phyloP scores from a whole-genome alignment of 2,888 invertebrate species.

The Cheiracanthium punctorium region DNA sequence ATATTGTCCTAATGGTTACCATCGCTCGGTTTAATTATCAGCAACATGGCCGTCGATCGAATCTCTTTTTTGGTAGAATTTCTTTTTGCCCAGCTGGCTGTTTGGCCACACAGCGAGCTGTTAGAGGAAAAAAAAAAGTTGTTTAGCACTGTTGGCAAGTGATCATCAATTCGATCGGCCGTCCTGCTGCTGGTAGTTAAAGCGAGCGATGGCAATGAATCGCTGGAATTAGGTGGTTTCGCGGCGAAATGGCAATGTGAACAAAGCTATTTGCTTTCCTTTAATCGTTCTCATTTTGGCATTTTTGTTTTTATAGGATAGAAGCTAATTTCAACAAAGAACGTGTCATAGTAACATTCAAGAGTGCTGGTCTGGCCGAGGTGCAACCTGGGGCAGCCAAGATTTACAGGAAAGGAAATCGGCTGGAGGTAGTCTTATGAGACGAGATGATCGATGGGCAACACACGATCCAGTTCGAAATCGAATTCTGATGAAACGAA shows the following conservation, averaged over 20 bases:
- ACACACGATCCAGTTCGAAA: not conserved
- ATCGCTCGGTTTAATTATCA: too few relatives aligned
- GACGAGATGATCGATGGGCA: conserved; percentile 31
- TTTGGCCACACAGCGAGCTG: too few relatives aligned
- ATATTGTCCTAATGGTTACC: too few relatives aligned
- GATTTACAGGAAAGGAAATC: conserved; percentile 82
- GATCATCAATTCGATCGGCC: too few relatives aligned
- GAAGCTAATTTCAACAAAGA: conserved; percentile 89
- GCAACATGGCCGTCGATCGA: too few relatives aligned
- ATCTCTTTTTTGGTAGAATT: too few relatives aligned
- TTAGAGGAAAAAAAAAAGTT: too few relatives aligned
- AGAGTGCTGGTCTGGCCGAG: conserved; percentile 82
- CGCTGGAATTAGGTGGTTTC: not conserved
- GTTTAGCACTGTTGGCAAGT: too few relatives aligned
- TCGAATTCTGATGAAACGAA: conserved; percentile 16
- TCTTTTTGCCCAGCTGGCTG: too few relatives aligned
- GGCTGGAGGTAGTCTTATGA: conserved; percentile 83
- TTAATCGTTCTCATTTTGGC: not conserved
- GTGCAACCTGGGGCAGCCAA: conserved; percentile 82
- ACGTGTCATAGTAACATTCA: conserved; percentile 87
- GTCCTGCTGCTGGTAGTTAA: not conserved
- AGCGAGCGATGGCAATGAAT: too few relatives aligned
- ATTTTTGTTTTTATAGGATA: conserved; percentile 80
- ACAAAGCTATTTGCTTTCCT: too few relatives aligned
- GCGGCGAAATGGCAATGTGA: too few relatives aligned